These are phyloP conservation scores for Pelagia noctiluca DNA, from an alignment of 30 jellyfish, hydroid and myxozoan species.

Conservation along the genomic window DNA sequence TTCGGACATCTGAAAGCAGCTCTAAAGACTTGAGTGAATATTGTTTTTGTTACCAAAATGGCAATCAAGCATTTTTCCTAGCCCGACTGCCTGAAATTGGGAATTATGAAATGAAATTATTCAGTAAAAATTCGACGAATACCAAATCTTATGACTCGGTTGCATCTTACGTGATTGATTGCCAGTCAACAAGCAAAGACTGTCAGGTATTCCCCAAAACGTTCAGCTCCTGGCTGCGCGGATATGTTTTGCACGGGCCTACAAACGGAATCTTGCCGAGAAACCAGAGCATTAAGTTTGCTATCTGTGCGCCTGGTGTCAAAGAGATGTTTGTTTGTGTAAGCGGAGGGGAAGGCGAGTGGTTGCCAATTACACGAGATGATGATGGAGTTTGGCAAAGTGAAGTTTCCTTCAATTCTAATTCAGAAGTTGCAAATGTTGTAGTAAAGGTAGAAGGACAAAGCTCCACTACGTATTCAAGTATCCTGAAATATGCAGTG, in stretches of 20 bases:
- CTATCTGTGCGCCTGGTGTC: slow-evolving; percentile 47
- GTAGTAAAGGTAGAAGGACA: slow-evolving; percentile 69
- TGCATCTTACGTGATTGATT: slow-evolving; percentile 23
- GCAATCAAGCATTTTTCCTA: slow-evolving; percentile 26
- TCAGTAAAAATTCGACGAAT: slow-evolving; percentile 36
- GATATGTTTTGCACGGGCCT: slow-evolving; percentile 68
- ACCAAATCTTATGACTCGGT: slow-evolving; percentile 47
- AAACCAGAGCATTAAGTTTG: slow-evolving; percentile 28
- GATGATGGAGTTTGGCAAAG: slow-evolving; percentile 77
- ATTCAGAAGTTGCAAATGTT: slow-evolving; percentile 48
- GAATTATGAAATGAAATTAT: slow-evolving; percentile 49
- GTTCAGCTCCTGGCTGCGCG: slow-evolving; percentile 69
- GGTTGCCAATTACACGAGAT: slow-evolving; percentile 43
- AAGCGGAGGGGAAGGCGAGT: slow-evolving; percentile 57
- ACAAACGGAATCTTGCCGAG: slow-evolving; percentile 48
- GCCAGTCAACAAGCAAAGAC: slow-evolving; percentile 5
- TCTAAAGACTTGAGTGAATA: slow-evolving; percentile 24
- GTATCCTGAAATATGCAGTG: slow-evolving; percentile 47
- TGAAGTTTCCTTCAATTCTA: slow-evolving; percentile 32
- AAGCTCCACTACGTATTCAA: slow-evolving; percentile 29
- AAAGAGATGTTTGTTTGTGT: slow-evolving; percentile 73
- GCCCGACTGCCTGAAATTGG: slow-evolving; percentile 72
- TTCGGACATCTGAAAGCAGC: neutral
- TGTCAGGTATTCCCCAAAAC: slow-evolving; percentile 63
- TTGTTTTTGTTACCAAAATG: slow-evolving; percentile 50